A percentile compares a stretch with the other conserved stretches of the same genome.
These are phyloP conservation scores for Delphinus delphis DNA, from an alignment of 2,113 vertebrate genomes.

Conservation along the genomic window DNA sequence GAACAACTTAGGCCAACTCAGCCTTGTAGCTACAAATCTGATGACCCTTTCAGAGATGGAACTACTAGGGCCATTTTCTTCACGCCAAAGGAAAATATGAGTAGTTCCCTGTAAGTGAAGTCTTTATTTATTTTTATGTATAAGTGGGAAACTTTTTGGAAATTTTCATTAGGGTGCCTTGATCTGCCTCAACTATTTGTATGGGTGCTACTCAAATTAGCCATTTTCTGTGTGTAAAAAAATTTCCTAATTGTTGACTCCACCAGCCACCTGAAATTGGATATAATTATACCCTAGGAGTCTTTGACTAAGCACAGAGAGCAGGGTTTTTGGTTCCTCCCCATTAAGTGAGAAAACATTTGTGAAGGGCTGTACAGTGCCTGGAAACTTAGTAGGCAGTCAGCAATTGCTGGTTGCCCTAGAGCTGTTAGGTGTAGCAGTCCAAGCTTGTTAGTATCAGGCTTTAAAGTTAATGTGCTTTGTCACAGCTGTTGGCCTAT, in stretches of 20 bases:
- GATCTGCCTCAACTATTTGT: background rate
- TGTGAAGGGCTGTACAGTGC: background rate
- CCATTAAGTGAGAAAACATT: background rate
- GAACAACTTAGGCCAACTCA: conserved; percentile 80
- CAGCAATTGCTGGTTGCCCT: background rate
- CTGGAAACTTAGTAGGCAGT: background rate
- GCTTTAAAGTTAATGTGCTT: conserved; percentile 36
- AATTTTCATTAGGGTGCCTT: conserved; percentile 28
- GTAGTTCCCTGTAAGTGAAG: conserved; percentile 88
- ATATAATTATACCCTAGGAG: background rate
- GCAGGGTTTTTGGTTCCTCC: background rate
- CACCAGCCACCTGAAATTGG: background rate
- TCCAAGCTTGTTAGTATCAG: background rate
- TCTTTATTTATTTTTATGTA: conserved; percentile 39
- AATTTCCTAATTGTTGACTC: background rate
- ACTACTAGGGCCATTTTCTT: conserved; percentile 89
- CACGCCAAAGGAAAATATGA: conserved; percentile 88
- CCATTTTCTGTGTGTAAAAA: background rate
- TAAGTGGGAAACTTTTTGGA: conserved; percentile 5
- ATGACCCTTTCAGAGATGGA: conserved; percentile 78
- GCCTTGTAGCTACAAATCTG: conserved; percentile 72
- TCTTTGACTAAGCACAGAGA: background rate
- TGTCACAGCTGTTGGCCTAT: background rate
- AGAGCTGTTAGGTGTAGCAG: background rate
- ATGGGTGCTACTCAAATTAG: background rate